These are phyloP conservation scores for Cirrhinus mrigala DNA, from an alignment of 2,797 vertebrate genomes.

Conservation along the genomic window DNA sequence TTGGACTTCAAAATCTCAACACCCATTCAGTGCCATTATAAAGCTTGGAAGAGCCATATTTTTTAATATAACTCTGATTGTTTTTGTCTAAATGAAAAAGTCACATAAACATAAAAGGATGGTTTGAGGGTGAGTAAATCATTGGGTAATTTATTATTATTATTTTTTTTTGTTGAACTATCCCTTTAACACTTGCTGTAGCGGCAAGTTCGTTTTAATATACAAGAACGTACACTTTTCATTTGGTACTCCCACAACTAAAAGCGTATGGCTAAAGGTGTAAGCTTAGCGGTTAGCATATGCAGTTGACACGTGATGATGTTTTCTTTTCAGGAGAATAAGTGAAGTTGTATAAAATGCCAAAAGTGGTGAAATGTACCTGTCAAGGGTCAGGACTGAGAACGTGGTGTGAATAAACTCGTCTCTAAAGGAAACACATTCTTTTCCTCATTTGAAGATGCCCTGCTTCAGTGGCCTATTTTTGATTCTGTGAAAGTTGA, in stretches of 20 bases:
- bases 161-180: too few species aligned
- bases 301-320: not conserved
- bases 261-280: not conserved
- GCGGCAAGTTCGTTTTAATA: too few species aligned
- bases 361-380: not conserved
- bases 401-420: not conserved
- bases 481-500: not conserved
- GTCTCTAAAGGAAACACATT: not conserved
- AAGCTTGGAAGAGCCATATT: too few species aligned
- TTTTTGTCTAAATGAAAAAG: too few species aligned
- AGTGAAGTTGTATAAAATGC: not conserved
- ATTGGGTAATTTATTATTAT: too few species aligned
- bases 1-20: too few species aligned
- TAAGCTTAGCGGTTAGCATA: not conserved
- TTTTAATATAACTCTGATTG: too few species aligned
- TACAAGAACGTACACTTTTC: too few species aligned
- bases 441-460: not conserved
- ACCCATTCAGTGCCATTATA: too few species aligned
- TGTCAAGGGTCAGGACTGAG: not conserved
- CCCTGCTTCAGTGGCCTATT: constrained; percentile 8
- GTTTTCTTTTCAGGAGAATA: not conserved
- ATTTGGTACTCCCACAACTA: not conserved
- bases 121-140: too few species aligned
- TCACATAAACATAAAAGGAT: too few species aligned
- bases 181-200: too few species aligned